Evolutionary conservation across 2,797 vertebrate genomes (phyloP).

Genomic region (Champsocephalus gunnari): DNA sequence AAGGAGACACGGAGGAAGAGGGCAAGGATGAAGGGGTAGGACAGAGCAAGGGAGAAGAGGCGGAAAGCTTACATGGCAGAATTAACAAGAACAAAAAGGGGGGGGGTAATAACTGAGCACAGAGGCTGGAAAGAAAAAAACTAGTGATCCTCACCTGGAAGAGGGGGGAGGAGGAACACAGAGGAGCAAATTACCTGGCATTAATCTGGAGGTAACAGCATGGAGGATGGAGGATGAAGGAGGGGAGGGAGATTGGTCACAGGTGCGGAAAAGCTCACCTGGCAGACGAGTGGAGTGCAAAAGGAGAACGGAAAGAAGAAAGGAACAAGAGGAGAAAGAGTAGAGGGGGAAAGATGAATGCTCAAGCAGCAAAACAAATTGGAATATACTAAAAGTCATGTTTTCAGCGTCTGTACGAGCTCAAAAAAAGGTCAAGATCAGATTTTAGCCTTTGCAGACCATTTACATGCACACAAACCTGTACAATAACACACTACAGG

Average conservation of each 20-base stretch:
- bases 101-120: constrained; percentile 10
- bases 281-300: constrained; percentile 37
- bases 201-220: constrained; percentile 67
- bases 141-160: constrained; percentile 49
- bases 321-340: constrained; percentile 14
- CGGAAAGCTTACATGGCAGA: constrained; percentile 66
- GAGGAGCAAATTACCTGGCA: constrained; percentile 69
- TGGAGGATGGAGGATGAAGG: constrained; percentile 23
- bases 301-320: constrained; percentile 15
- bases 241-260: constrained; percentile 34
- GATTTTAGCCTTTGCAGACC: too few relatives aligned
- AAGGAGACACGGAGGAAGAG: constrained; percentile 32
- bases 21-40: constrained; percentile 51
- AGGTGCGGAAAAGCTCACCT: constrained; percentile 70
- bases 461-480: too few relatives aligned
- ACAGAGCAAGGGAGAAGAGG: constrained; percentile 31
- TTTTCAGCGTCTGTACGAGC: too few relatives aligned
- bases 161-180: constrained; percentile 19
- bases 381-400: too few relatives aligned
- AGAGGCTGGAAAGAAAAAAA: constrained; percentile 8
- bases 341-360: constrained; percentile 15
- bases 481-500: too few relatives aligned
- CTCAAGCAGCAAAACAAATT: background rate
- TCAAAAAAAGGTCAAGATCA: background rate
- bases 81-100: constrained; percentile 48